A percentile compares a stretch with the other conserved stretches of the same genome.
Evolutionary conservation across 2,113 vertebrate genomes (phyloP).

Genomic region (Otus sunia): DNA sequence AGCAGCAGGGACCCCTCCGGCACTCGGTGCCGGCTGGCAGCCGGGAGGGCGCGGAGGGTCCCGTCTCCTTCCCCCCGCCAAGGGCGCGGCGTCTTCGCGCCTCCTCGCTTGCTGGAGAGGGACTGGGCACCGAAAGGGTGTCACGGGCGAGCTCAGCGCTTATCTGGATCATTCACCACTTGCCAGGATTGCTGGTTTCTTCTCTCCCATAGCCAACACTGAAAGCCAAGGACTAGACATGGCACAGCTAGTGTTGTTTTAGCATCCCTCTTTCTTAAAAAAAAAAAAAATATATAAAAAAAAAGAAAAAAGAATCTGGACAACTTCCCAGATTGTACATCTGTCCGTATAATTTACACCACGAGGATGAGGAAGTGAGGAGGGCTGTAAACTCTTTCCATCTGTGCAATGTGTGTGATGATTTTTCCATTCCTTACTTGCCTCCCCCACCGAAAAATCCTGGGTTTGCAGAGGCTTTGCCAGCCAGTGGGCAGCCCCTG

Average conservation of each 20-base stretch:
- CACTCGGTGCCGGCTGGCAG: fast-evolving
- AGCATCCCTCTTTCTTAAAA: slow-evolving; percentile 37
- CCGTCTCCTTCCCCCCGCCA: background rate
- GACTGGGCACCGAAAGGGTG: background rate
- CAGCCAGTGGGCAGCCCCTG: background rate
- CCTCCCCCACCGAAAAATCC: background rate
- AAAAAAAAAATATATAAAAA: slow-evolving; percentile 4
- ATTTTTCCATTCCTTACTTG: slow-evolving; percentile 49
- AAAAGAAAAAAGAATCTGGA: slow-evolving; percentile 27
- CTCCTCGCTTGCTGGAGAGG: background rate
- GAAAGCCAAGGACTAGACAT: slow-evolving; percentile 13
- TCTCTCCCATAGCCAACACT: background rate
- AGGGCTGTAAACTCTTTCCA: slow-evolving; percentile 68
- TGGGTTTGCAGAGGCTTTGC: background rate
- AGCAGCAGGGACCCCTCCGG: fast-evolving
- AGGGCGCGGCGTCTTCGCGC: fast-evolving
- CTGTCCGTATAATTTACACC: slow-evolving; percentile 69
- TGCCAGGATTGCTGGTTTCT: slow-evolving; percentile 7
- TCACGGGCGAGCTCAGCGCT: fast-evolving
- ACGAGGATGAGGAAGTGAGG: slow-evolving; percentile 62
- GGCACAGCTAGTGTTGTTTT: slow-evolving; percentile 45
- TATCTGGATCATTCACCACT: background rate
- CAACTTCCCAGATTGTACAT: slow-evolving; percentile 64
- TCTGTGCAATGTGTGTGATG: slow-evolving; percentile 65
- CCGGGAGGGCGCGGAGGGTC: background rate